Evolutionary conservation across 1,140 invertebrate species (phyloP), one percentile per base, ranked within the genome.

Genomic region (Apis laboriosa): DNA sequence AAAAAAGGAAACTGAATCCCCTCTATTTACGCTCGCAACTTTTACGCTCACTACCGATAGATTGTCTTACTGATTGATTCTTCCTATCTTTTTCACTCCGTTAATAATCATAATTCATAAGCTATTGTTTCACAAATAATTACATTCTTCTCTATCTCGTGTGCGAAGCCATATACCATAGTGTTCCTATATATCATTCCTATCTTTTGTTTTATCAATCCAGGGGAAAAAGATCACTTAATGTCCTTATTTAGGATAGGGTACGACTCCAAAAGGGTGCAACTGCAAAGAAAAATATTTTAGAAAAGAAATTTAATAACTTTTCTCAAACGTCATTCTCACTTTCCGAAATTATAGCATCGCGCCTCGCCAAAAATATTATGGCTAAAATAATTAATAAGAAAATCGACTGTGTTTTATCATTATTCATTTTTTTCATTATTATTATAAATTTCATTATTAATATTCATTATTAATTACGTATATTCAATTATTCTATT

Each of bases 91-190:
- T 75, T 73, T 79, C 88, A 80, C 78, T 82, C 43, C 81, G 84
- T 87, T 89, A 91, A 91, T 91, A 91, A 91, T 91, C 90, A 90
- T 91, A 91, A 91, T 91, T 91, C 89, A 81, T 83, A 70, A 77
- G 84, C 86, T 90, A 91, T 91, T 90, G 90, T 91, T 91, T 90
- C 90, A 86, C 89, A 91, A 89, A 91, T 91, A 91, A 91, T 91
- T 90, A 91, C 91, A 89, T 91, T 91, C 91, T 91, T 91, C 87
- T 21, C 55, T 82, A 87, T 21, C 55, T 82, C 60, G 77, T 58
- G 82, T 55, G 58, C 77, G 78, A 70, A 88, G 56, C 79, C n/a
- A n/a, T n/a, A 68, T 75, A 85, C 66, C 86, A 79, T 72, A 81
- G 86, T 77, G 75, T 72, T 81, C 77, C 86, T 86, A 84, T 83